These are phyloP conservation scores for Cinara cedri DNA, from an alignment of 2,888 invertebrate genomes.

Conservation along the genomic window DNA sequence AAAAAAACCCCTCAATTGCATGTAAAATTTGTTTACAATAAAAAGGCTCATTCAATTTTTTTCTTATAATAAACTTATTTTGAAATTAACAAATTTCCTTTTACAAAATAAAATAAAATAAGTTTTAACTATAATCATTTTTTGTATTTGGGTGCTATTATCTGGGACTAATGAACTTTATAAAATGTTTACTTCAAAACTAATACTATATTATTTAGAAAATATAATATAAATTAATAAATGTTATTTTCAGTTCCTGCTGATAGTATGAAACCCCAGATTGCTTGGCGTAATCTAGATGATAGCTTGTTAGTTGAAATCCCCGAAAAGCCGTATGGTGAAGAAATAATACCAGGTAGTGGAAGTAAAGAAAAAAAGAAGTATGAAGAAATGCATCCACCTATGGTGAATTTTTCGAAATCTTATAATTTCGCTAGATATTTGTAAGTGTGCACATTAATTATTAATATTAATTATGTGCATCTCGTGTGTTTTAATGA, in stretches of 20 bases:
- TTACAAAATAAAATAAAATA: too few relatives aligned
- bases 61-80: too few relatives aligned
- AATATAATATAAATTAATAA: neutral
- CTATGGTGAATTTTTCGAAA: conserved; percentile 75
- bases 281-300: conserved; percentile 71
- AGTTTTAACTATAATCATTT: too few relatives aligned
- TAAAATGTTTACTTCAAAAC: conserved; percentile 10
- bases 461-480: neutral
- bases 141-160: too few relatives aligned
- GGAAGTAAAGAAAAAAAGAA: conserved; percentile 86
- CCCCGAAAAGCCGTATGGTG: conserved; percentile 64
- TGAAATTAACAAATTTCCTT: too few relatives aligned
- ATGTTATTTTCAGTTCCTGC: conserved; percentile 28
- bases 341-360: conserved; percentile 70
- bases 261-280: conserved; percentile 77
- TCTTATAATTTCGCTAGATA: conserved; percentile 78
- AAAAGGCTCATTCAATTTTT: neutral
- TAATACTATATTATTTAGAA: conserved; percentile 32
- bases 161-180: conserved; percentile 12
- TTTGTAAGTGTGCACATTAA: conserved; percentile 57
- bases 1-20: too few relatives aligned
- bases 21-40: too few relatives aligned
- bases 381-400: too few relatives aligned
- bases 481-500: too few relatives aligned
- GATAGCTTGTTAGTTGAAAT: conserved; percentile 75